Base-by-base conservation (phyloP, 2,113 vertebrate species). In the Colistium nudipinnis region DNA sequence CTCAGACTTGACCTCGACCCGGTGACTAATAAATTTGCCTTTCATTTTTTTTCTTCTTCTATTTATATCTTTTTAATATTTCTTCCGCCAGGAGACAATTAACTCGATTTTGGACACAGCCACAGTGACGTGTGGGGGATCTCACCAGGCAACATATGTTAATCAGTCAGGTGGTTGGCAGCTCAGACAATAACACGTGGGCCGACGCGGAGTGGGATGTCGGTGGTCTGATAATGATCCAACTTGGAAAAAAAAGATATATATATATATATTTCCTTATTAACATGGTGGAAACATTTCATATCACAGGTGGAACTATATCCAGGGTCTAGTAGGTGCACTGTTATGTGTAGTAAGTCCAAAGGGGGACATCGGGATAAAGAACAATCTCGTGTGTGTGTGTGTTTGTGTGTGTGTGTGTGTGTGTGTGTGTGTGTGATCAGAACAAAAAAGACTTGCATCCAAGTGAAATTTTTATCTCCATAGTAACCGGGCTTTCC, bases 121-220 rank as follows among this genome's bases (percentile, higher is more conserved):
- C 54, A 0, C 5, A 60, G 24, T 56, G 16, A 63, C 22, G 38
- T 52, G 25, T 49, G 49, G 24, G 25, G 25, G 28, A 53, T 47
- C 25, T 14, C 16, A 53, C 17, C 28, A 52, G 43, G 25, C 51
- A 28, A 38, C 13, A 33, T 16, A 4, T 39, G 25, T 16, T 55
- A 24, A 49, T 62, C 41, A 13, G 65, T 51, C 45, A 64, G 38
- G 53, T 70, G 33, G 19, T 8, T 24, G 55, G 48, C 31, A 75
- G 39, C 48, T 67, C 31, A 38, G 28, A 36, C 14, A 44, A 30
- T 33, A 47, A 30, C 52, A 52, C 44, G 35, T 27, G 22, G 36
- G 14, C 38, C 16, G 17, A 36, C 19, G 12, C 14, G 28, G 30
- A 19, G 36, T 27, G 62, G 62, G 54, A 54, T 61, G 20, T 45